Evolutionary conservation across 2,113 vertebrate species (phyloP).

Genomic region (Pongo pygmaeus): DNA sequence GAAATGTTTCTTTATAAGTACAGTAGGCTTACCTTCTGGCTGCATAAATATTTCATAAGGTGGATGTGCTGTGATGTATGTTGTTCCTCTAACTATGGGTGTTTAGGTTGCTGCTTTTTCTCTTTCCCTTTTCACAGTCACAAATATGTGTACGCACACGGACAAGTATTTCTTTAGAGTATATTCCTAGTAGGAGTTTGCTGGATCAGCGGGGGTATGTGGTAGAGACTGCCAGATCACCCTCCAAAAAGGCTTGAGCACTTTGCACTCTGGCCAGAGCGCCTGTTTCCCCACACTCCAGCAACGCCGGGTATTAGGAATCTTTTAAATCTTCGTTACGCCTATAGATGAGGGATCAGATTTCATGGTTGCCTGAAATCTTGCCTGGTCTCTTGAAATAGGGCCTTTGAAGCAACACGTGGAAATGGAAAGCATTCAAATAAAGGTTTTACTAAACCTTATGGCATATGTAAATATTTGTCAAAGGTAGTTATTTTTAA

Average conservation of each 20-base stretch:
- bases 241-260: background rate
- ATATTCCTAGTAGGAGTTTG: background rate
- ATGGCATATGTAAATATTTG: background rate
- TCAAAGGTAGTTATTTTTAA: background rate
- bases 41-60: background rate
- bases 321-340: background rate
- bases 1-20: background rate
- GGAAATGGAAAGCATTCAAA: background rate
- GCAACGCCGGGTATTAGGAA: fast-evolving
- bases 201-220: background rate
- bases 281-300: background rate
- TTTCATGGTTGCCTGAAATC: background rate
- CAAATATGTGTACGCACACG: background rate
- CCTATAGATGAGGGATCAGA: background rate
- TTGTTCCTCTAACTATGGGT: background rate
- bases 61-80: background rate
- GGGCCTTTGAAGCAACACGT: background rate
- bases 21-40: background rate
- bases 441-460: background rate
- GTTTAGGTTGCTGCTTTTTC: background rate
- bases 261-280: fast-evolving
- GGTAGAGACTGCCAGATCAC: fast-evolving
- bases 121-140: background rate
- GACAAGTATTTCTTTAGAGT: background rate
- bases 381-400: too few relatives aligned